Evolutionary conservation across 2,888 invertebrate species (phyloP), one percentile per base, ranked within the genome.

Genomic region (Tachina lurida): DNA sequence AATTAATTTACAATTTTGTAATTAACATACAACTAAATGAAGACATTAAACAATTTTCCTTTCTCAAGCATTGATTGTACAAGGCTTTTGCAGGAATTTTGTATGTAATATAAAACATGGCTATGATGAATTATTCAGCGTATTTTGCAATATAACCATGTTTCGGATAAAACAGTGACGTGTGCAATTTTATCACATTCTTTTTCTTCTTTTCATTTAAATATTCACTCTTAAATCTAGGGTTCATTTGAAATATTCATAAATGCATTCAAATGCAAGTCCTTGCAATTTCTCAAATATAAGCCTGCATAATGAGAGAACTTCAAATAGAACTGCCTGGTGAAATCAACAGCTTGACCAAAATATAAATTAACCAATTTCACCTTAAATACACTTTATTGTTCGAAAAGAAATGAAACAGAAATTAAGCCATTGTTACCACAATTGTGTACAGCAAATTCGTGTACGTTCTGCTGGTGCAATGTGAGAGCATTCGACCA

Each of bases 341-440:
- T n/a, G 4, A 71, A 63, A 79, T 56, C 31, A 62, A 63, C 41
- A 15, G 22, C 67, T 52, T 67, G 65, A 41, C 52, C 54, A 15
- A 41, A 58, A 73, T 73, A 56, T 73, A 73, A 73, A 58, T 80
- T 65, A 56, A 73, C 73, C 79, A 80, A 73, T 73, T 80, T 63
- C 19, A 47, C 49, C 62, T 65, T 65, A 80, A 80, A 47, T 63
- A 47, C 56, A 63, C 19, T 80, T 80, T 73, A 80, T 73, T 80
- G 65, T 49, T 43, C n/a, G 31, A 31, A 19, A 19, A 54, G 17
- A 56, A 54, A 76, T 49, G 43, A 41, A 78, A 62, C 41, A 62
- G 52, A 39, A 78, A 62, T 49, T 60, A 70, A 52, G 15, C 22
- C 15, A 63, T 56, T 58, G 39, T 19, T 65, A 45, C 45, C 54